phyloP scores from a whole-genome alignment of 2,888 invertebrate genomes.

The Allacma fusca region DNA sequence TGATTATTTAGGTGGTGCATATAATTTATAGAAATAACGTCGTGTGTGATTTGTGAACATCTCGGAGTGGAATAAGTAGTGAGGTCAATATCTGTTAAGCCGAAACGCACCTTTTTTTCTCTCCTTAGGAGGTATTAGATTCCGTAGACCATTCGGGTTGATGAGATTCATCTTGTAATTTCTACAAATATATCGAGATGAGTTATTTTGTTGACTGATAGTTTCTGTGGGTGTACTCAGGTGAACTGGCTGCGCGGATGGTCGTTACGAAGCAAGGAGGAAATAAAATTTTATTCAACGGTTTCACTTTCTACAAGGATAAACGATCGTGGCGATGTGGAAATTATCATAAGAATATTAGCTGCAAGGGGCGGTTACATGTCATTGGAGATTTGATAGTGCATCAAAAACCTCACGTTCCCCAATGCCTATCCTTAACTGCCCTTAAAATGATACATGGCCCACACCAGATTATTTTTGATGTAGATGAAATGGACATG shows the following conservation, averaged over 20 bases:
- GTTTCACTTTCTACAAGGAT: conserved; percentile 20
- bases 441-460: background rate
- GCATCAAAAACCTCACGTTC: conserved; percentile 18
- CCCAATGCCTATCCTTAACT: background rate
- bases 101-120: background rate
- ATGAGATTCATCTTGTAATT: conserved; percentile 1
- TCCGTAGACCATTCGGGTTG: background rate
- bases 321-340: conserved; percentile 28
- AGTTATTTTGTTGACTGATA: conserved; percentile 8
- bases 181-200: background rate
- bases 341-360: conserved; percentile 24
- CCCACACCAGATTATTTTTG: background rate
- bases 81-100: no score
- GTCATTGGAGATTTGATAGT: background rate
- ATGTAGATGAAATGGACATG: background rate
- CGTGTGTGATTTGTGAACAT: no score
- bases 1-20: no score
- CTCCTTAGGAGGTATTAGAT: background rate
- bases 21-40: no score
- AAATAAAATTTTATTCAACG: conserved; percentile 19
- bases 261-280: conserved; percentile 26
- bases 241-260: conserved; percentile 23
- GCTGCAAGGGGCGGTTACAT: conserved; percentile 28
- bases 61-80: no score
- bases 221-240: conserved; percentile 25